Base-by-base conservation (phyloP, 2,113 vertebrate genomes). In the Ptilorrhoa leucosticta region DNA sequence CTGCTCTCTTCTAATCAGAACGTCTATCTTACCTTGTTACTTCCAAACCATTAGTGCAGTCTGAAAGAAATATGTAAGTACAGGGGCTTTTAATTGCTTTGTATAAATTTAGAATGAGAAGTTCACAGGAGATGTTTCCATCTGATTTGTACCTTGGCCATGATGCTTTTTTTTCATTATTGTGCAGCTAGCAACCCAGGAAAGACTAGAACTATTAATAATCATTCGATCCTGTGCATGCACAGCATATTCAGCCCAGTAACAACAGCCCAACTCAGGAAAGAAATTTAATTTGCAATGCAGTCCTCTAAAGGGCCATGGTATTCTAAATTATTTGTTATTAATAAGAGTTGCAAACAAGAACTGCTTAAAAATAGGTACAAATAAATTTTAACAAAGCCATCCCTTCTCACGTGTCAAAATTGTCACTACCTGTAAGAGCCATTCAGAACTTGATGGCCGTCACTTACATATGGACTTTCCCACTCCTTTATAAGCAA, bases 151-250 rank as follows among this genome's bases (percentile, higher is more conserved):
- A 88, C 68, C 91, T 97, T 93, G 72, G 87, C 88, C 26, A 31
- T 44, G 72, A 40, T 37, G 24, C 31, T 54, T 76, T 92, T 71
- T 68, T 76, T 96, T 82, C 93, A 89, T 90, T 95, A 83, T 77
- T 65, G 92, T 95, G 95, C 92, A 94, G 72, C 72, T 73, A 84
- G 77, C 85, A 88, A 79, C 61, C 42, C 79, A 87, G 61, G 37
- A 85, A 93, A 94, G 83, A 77, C 79, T 68, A 45, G 69, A 94
- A 88, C 94, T 72, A 95, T 96, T 93, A 96, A 96, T 96, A 89
- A 96, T 70, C 63, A 44, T 68, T 92, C 7, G 22, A 93, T 87
- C 83, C 72, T 63, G 44, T 92, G 88, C 93, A 90, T 93, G 87
- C 86, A 90, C 70, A 89, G 86, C 89, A 94, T 94, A 87, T 71